Base-by-base conservation (phyloP, 2,113 vertebrate species). In the Leuciscus idus region DNA sequence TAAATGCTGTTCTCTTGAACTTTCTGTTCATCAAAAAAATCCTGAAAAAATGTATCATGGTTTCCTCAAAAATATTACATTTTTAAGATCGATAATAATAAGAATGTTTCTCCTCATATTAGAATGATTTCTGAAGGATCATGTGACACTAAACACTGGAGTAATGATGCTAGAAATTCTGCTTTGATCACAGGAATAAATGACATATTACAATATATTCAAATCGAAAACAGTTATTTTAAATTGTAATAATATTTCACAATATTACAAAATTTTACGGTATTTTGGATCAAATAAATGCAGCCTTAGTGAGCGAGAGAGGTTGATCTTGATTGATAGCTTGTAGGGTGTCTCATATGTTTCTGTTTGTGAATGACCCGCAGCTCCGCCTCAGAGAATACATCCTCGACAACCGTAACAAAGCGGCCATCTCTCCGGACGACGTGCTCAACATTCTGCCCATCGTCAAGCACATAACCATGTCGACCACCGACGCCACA, bases 341-440 rank as follows among this genome's bases (percentile, higher is more conserved):
- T 68, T 68, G 62, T 66, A 30, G 62, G 12, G 26, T 7, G 28
- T 33, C 1, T 43, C 9, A 11, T 55, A 2, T 46, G 28, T 74
- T 48, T 5, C 6, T 61, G 17, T 78, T 50, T 70, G 80, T 91
- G 2, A 83, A n/a, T 83, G 61, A 72, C 46, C 72, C 75, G 79
- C 81, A 96, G 96, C 89, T 96, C 83, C 93, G 95, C 74, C 91
- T 96, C 57, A 93, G 93, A 84, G 95, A 96, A 89, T 96, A 96
- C 87, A 64, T 76, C 64, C 86, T 96, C 4, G 94, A 96, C 91
- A 95, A 92, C 90, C 94, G 93, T 48, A 95, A 86, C 68, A 96
- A 96, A 91, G 93, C 95, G 33, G 93, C 95, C 50, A 93, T 96
- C 81, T 91, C 94, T 82, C 93, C 95, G 57, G 96, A 96, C 0